Percentiles rank a stretch among this genome's conserved stretches.
phyloP scores from a whole-genome alignment of 2,797 vertebrate species.

The Cynopterus sphinx region DNA sequence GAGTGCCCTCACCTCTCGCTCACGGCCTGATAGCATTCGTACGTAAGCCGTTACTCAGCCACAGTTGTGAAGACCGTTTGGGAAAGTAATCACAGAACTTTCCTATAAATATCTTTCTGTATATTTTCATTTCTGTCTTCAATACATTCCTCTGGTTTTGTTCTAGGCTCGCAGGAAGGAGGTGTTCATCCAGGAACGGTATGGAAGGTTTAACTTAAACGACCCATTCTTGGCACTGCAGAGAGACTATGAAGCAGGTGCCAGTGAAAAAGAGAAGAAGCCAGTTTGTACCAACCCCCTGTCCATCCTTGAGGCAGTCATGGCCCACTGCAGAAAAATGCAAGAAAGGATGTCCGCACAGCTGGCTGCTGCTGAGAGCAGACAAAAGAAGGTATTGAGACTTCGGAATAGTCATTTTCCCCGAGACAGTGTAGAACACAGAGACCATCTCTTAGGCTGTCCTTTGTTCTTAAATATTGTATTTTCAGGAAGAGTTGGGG shows the following conservation, averaged over 20 bases:
- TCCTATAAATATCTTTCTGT: neutral
- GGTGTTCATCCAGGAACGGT: conserved; percentile 97
- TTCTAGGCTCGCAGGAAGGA: conserved; percentile 95
- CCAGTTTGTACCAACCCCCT: conserved; percentile 94
- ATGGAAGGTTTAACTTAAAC: conserved; percentile 95
- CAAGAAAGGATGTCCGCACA: conserved; percentile 97
- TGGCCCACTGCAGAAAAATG: conserved; percentile 99
- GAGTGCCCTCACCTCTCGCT: neutral
- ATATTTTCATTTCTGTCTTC: conserved; percentile 22
- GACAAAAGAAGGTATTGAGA: conserved; percentile 93
- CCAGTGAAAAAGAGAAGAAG: conserved; percentile 88
- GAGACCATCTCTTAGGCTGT: neutral
- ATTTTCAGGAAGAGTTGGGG: neutral
- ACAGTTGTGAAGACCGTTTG: neutral
- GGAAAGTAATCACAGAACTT: neutral
- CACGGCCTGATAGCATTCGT: neutral
- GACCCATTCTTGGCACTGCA: conserved; percentile 98
- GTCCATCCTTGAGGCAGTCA: conserved; percentile 96
- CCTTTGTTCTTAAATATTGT: neutral
- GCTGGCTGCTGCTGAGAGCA: conserved; percentile 94
- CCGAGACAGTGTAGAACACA: neutral
- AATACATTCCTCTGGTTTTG: conserved; percentile 59
- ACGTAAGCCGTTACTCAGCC: neutral
- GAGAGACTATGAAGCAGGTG: conserved; percentile 93
- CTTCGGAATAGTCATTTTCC: neutral